These are phyloP conservation scores for Riptortus pedestris DNA, from an alignment of 1,140 invertebrate genomes.

Conservation along the genomic window DNA sequence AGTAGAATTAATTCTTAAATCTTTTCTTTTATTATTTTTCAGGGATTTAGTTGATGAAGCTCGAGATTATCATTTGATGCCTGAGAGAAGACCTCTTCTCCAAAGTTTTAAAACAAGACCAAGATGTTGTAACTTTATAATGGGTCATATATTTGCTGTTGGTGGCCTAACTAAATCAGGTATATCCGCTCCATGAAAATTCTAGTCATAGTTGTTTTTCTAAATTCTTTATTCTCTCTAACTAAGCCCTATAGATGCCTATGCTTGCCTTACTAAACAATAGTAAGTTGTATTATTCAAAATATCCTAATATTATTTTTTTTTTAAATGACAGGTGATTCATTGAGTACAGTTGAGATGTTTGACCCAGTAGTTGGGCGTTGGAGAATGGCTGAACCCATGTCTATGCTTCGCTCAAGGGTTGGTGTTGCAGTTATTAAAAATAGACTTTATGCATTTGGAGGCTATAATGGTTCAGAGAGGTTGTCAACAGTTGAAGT, in stretches of 20 bases:
- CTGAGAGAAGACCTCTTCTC: constrained; percentile 62
- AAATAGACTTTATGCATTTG: constrained; percentile 62
- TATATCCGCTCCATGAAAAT: too few relatives aligned
- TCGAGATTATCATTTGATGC: constrained; percentile 74
- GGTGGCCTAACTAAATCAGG: constrained; percentile 74
- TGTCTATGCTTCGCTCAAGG: constrained; percentile 72
- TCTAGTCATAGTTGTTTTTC: neutral
- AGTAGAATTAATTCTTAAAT: too few relatives aligned
- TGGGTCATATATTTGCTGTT: constrained; percentile 78
- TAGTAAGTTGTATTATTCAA: too few relatives aligned
- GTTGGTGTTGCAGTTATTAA: constrained; percentile 75
- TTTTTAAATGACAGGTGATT: constrained; percentile 49
- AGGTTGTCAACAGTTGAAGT: constrained; percentile 78
- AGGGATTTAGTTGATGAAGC: constrained; percentile 75
- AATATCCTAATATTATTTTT: neutral
- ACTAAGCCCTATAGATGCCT: neutral
- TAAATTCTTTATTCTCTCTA: neutral
- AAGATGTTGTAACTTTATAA: constrained; percentile 59
- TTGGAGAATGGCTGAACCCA: constrained; percentile 71
- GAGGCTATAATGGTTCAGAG: constrained; percentile 72
- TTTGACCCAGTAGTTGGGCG: constrained; percentile 61
- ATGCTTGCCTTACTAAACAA: too few relatives aligned
- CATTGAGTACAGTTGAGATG: constrained; percentile 76
- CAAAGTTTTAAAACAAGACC: constrained; percentile 67
- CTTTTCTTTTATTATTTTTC: too few relatives aligned